Conservation (phyloP, 2,797 vertebrate genomes). For the Sebastes minor region DNA sequence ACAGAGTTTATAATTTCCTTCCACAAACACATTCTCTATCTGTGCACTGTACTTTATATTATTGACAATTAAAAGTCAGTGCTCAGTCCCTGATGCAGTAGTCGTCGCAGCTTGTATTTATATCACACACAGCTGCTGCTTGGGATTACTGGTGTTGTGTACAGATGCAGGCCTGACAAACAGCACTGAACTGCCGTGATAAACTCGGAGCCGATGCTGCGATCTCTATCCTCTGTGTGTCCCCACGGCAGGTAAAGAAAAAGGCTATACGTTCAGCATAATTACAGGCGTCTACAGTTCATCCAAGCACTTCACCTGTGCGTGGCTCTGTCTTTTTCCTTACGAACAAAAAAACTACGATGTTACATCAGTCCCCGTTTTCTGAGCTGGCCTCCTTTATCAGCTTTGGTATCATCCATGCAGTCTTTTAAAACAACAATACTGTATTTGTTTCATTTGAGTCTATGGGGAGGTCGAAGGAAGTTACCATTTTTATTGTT, state of each 20-base stretch:
- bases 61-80: not conserved
- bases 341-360: not conserved
- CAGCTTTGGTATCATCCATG: too few species aligned
- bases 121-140: not conserved
- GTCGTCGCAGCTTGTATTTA: not conserved
- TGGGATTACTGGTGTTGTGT: not conserved
- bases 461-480: too few species aligned
- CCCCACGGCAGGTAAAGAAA: not conserved
- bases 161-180: not conserved
- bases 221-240: not conserved
- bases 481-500: too few species aligned
- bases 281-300: not conserved
- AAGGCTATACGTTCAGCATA: not conserved
- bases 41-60: not conserved
- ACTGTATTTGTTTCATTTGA: too few species aligned
- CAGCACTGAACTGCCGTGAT: not conserved
- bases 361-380: too few species aligned
- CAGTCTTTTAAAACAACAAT: too few species aligned
- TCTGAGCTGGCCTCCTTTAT: too few species aligned
- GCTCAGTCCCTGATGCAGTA: not conserved
- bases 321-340: rapidly evolving
- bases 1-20: constrained; percentile 15
- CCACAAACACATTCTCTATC: constrained; percentile 3
- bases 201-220: not conserved
- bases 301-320: not conserved